phyloP scores from a whole-genome alignment of 2,113 vertebrate genomes.

The Chionomys nivalis region DNA sequence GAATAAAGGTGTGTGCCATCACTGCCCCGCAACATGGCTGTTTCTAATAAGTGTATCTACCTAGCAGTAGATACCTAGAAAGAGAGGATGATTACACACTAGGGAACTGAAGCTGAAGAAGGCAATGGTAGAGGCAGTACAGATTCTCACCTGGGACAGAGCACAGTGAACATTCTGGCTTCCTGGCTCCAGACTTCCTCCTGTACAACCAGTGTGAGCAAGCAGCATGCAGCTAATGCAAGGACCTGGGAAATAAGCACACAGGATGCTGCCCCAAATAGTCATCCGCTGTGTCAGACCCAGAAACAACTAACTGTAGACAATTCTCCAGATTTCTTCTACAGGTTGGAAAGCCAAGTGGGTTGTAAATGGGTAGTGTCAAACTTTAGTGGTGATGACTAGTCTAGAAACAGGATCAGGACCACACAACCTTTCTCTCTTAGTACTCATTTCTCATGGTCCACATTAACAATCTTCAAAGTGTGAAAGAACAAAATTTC shows the following conservation, averaged over 20 bases:
- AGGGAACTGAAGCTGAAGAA: not conserved
- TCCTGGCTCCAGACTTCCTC: not conserved
- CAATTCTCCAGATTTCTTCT: not conserved
- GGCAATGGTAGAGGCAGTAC: not conserved
- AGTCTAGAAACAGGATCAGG: not conserved
- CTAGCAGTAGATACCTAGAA: not conserved
- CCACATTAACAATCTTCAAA: not conserved
- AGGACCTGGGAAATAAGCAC: not conserved
- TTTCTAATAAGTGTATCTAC: not conserved
- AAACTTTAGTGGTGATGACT: not conserved
- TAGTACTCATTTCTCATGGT: not conserved
- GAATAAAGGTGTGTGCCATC: no score
- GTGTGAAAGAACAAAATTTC: not conserved
- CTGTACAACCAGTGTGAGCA: not conserved
- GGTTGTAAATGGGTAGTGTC: not conserved
- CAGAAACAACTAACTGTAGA: not conserved
- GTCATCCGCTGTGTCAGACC: not conserved
- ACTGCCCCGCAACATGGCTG: not conserved
- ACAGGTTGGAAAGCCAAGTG: not conserved
- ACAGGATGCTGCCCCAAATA: no score
- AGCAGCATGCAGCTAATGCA: fast-evolving
- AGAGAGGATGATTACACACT: not conserved
- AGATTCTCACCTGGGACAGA: not conserved
- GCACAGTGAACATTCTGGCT: not conserved
- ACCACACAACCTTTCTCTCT: not conserved